Evolutionary conservation across 2,113 vertebrate genomes (phyloP).

Genomic region (Oreochromis niloticus): DNA sequence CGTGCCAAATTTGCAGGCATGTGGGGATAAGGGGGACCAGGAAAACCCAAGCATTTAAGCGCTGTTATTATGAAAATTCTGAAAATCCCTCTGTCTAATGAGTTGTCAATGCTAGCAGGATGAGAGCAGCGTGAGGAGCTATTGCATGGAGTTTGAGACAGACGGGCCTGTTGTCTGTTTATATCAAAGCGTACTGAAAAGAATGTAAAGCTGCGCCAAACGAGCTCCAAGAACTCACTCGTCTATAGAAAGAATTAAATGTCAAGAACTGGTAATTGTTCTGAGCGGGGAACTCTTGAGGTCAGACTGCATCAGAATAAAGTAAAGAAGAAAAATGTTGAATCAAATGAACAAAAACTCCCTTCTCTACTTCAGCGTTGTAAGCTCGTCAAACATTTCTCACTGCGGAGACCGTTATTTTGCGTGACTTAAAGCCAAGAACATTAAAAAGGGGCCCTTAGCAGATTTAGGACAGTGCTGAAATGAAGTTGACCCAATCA

Average conservation of each 20-base stretch:
- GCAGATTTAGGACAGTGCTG: conserved; percentile 54
- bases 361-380: background rate
- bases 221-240: background rate
- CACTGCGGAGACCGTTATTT: conserved; percentile 34
- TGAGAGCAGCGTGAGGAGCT: conserved; percentile 10
- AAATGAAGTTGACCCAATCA: conserved; percentile 68
- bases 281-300: background rate
- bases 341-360: conserved; percentile 5
- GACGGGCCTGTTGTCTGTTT: background rate
- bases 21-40: conserved; percentile 43
- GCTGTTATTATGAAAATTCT: conserved; percentile 52
- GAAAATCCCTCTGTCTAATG: conserved; percentile 66
- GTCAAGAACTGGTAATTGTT: conserved; percentile 1
- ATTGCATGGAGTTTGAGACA: conserved; percentile 22
- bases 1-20: conserved; percentile 62
- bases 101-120: conserved; percentile 59
- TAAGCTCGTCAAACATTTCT: conserved; percentile 3
- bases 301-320: conserved; percentile 10
- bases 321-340: conserved; percentile 2
- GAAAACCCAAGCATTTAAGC: conserved; percentile 61
- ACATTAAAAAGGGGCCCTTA: conserved; percentile 45
- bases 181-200: background rate
- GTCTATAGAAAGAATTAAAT: background rate
- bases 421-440: conserved; percentile 46
- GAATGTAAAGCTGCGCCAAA: background rate